Base-by-base conservation (phyloP, 2,888 invertebrate genomes). In the Zhuqinia jingwanae region DNA sequence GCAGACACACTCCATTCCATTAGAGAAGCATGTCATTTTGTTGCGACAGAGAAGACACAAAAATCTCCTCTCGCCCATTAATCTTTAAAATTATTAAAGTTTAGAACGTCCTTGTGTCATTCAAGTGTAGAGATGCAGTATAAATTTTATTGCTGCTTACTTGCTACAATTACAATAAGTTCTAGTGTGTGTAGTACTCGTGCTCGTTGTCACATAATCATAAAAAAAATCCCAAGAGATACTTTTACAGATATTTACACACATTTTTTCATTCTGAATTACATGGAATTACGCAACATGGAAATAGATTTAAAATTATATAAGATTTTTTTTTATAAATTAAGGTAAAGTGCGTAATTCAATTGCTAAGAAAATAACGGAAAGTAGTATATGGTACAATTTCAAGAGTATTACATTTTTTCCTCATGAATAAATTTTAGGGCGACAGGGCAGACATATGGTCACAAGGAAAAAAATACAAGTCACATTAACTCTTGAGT, bases 21-120 rank as follows among this genome's bases (percentile, higher is more conserved):
- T 68, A 20, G 45, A n/a, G 30, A n/a, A 30, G 6, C 8, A 36
- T 36, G 36, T 8, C 8, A 50, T n/a, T n/a, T 1, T 10, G 25
- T 70, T 70, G 68, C 68, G 68, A 70, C 68, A 70, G 45, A 70
- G 45, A 70, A 47, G 68, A 70, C 68, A 22, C 5, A 47, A 70
- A 30, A 25, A 11, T 17, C 20, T n/a, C 65, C 42, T 45, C 45
- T 70, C 68, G 68, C 68, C 68, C 68, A 70, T 70, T 17, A 70
- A 70, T 6, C 22, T 47, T 70, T 47, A 42, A 70, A 70, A 36
- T 36, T 36, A 36, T 36, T 36, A 36, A 47, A 47, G 15, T 47
- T 0, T 22, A 25, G 68, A 70, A 42, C 47, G 68, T 70, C 68
- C 68, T 70, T 70, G 68, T 70, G 20, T 70, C 47, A 70, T 70